Conservation (phyloP, 2,797 vertebrate genomes). For the Anguilla marmorata region DNA sequence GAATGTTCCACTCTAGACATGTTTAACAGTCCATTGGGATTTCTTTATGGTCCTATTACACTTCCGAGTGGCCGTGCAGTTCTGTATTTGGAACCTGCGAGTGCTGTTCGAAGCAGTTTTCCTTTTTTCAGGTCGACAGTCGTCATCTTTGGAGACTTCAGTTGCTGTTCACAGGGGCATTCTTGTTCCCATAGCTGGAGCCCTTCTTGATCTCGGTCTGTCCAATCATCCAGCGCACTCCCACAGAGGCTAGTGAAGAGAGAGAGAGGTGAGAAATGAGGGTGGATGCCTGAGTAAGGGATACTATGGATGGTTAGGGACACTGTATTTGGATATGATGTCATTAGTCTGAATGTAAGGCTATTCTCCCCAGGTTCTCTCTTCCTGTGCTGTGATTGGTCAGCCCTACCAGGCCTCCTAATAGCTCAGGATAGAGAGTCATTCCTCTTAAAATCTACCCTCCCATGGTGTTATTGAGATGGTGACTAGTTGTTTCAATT, state of each 20-base stretch:
- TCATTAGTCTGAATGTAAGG: not conserved
- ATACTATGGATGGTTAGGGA: too few relatives aligned
- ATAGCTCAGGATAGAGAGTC: not conserved
- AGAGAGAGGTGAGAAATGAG: slow-evolving; percentile 24
- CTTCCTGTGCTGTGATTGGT: not conserved
- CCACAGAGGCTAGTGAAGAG: slow-evolving; percentile 77
- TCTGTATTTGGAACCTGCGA: slow-evolving; percentile 32
- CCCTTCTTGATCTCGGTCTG: slow-evolving; percentile 91
- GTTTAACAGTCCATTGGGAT: not conserved
- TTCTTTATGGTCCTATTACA: slow-evolving; percentile 57
- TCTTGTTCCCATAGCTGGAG: slow-evolving; percentile 86
- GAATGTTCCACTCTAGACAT: not conserved
- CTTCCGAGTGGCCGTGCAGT: slow-evolving; percentile 15
- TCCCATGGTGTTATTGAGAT: not conserved
- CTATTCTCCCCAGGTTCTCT: not conserved
- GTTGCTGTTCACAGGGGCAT: slow-evolving; percentile 69
- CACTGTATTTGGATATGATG: not conserved
- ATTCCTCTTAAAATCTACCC: not conserved
- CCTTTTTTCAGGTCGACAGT: slow-evolving; percentile 61
- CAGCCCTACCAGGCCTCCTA: slow-evolving; percentile 11
- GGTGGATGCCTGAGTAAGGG: not conserved
- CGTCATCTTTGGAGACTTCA: slow-evolving; percentile 52
- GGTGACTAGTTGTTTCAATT: not conserved
- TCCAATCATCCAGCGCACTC: slow-evolving; percentile 92
- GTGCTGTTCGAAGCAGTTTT: slow-evolving; percentile 51